These are phyloP conservation scores for Leucopsar rothschildi DNA, from an alignment of 2,113 vertebrate genomes.

Conservation along the genomic window DNA sequence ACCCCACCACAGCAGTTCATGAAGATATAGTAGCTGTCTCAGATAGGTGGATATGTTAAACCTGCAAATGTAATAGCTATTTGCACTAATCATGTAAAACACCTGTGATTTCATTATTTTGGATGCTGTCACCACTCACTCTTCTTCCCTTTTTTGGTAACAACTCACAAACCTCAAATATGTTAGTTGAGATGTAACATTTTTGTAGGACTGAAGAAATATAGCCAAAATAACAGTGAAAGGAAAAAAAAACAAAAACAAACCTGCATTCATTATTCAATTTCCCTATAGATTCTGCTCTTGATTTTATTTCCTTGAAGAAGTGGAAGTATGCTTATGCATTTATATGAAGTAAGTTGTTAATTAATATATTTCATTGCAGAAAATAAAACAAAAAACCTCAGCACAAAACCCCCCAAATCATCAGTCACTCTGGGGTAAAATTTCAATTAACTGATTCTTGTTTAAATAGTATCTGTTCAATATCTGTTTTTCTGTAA, in stretches of 20 bases:
- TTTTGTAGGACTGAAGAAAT: background rate
- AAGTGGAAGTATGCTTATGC: background rate
- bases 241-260: background rate
- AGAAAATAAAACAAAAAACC: background rate
- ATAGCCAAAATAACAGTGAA: background rate
- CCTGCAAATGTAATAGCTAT: background rate
- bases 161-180: background rate
- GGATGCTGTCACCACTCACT: background rate
- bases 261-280: background rate
- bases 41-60: background rate
- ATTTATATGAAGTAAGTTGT: background rate
- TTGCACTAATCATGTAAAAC: background rate
- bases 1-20: background rate
- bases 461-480: background rate
- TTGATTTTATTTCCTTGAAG: background rate
- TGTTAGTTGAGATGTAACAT: background rate
- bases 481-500: background rate
- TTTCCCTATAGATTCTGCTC: background rate
- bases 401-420: fast-evolving
- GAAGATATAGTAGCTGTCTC: background rate
- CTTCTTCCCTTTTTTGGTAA: background rate
- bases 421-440: background rate
- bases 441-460: background rate
- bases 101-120: background rate
- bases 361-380: background rate